Base-by-base conservation (phyloP, 2,113 vertebrate species). In the Ceyx melanurus region DNA sequence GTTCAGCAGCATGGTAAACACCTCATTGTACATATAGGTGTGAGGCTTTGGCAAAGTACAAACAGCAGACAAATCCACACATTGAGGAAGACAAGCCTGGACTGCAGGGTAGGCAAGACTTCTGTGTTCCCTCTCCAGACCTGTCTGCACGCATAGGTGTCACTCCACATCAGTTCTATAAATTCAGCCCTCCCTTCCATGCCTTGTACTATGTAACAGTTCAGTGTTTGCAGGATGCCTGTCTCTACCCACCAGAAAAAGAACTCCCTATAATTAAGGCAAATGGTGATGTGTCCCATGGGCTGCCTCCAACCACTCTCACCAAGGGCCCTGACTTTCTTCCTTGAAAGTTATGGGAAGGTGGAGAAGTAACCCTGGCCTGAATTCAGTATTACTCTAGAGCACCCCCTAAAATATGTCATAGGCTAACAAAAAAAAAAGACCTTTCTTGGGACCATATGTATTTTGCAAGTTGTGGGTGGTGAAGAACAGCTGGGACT, bases 1-100 rank as follows among this genome's bases (percentile, higher is more conserved):
- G 9, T 68, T 77, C 50, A 40, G 68, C 28, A 65, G 42, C 61
- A 71, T 1, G 2, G 57, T 1, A 0, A 79, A 82, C 4, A 28
- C 17, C 20, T 75, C 28, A 75, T 53, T 0, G 0, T 22, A 14
- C n/a, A 6, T 14, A 9, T 19, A 42, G 35, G 53, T 0, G 0
- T 35, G 23, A 86, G 71, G 25, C 31, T 70, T 66, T 82, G 56
- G 66, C 18, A 8, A 54, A 60, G 13, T 53, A 15, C 2, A 3
- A n/a, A 15, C 2, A 3, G 37, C 11, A 61, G 28, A 61, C 8
- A 90, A 72, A 81, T 50, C 15, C 50, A 26, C 12, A 11, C 48
- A 68, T 26, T 40, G 33, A 81, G n/a, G 48, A 88, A 85, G 54
- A 14, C 74, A 86, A 78, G 82, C n/a, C 29, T 61, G 26, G 20